phyloP scores from a whole-genome alignment of 2,797 vertebrate genomes.

The Microctenopoma steveboyesi region DNA sequence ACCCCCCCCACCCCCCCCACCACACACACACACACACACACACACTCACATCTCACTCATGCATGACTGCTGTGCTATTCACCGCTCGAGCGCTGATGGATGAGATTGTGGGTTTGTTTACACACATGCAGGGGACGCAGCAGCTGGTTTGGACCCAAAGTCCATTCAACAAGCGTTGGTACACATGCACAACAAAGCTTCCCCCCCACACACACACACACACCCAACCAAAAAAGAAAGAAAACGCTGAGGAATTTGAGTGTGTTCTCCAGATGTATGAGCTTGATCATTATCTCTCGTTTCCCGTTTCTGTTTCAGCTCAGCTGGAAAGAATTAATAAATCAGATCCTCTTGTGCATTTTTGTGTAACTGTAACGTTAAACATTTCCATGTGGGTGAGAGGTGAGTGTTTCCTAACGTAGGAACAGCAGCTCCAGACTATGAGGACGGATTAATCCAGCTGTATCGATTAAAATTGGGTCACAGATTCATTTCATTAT shows the following conservation, averaged over 20 bases:
- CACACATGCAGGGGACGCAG: slow-evolving; percentile 32
- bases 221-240: slow-evolving; percentile 21
- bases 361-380: background rate
- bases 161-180: slow-evolving; percentile 38
- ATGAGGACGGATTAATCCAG: slow-evolving; percentile 39
- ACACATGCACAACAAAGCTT: slow-evolving; percentile 43
- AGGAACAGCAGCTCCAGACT: slow-evolving; percentile 6
- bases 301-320: slow-evolving; percentile 6
- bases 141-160: slow-evolving; percentile 63
- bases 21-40: slow-evolving; percentile 43
- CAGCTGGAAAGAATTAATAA: slow-evolving; percentile 29
- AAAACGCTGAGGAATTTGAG: slow-evolving; percentile 16
- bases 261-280: slow-evolving; percentile 65
- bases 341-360: slow-evolving; percentile 19
- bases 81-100: slow-evolving; percentile 63
- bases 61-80: slow-evolving; percentile 67
- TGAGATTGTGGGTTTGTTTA: slow-evolving; percentile 64
- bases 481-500: slow-evolving; percentile 49
- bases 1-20: background rate
- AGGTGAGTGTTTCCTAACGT: slow-evolving; percentile 22
- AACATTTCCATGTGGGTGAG: slow-evolving; percentile 30
- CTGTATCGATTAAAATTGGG: slow-evolving; percentile 50
- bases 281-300: slow-evolving; percentile 18
- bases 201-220: background rate
- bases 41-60: slow-evolving; percentile 54